phyloP scores from a whole-genome alignment of 2,797 vertebrate genomes.

The Nasua narica region DNA sequence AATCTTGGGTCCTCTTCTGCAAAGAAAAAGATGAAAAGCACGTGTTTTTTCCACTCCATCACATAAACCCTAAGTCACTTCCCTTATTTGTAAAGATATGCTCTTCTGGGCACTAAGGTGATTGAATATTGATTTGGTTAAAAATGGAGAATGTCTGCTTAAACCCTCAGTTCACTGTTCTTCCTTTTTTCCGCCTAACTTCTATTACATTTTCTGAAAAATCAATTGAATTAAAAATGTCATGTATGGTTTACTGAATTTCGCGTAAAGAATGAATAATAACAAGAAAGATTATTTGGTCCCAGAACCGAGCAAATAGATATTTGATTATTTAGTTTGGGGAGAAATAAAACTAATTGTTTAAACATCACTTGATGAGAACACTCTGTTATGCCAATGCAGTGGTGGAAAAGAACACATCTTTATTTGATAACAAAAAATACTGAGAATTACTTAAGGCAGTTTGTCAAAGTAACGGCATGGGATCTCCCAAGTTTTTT shows the following conservation, averaged over 20 bases:
- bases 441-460: not conserved
- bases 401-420: not conserved
- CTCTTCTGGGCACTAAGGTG: not conserved
- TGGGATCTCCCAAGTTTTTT: not conserved
- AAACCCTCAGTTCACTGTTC: not conserved
- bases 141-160: not conserved
- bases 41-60: not conserved
- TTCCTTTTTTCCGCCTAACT: not conserved
- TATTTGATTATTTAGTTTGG: not conserved
- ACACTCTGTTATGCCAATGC: not conserved
- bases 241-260: not conserved
- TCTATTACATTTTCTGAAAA: not conserved
- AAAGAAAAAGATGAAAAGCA: not conserved
- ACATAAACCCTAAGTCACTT: not conserved
- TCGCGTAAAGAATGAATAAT: constrained; percentile 2
- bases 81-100: not conserved
- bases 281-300: not conserved
- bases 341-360: constrained; percentile 20
- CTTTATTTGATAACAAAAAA: not conserved
- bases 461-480: not conserved
- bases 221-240: constrained; percentile 31
- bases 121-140: constrained; percentile 44
- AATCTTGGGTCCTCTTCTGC: not conserved
- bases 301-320: not conserved
- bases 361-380: not conserved